Conservation (phyloP, 2,888 invertebrate genomes). For the Dryomyza anilis region DNA sequence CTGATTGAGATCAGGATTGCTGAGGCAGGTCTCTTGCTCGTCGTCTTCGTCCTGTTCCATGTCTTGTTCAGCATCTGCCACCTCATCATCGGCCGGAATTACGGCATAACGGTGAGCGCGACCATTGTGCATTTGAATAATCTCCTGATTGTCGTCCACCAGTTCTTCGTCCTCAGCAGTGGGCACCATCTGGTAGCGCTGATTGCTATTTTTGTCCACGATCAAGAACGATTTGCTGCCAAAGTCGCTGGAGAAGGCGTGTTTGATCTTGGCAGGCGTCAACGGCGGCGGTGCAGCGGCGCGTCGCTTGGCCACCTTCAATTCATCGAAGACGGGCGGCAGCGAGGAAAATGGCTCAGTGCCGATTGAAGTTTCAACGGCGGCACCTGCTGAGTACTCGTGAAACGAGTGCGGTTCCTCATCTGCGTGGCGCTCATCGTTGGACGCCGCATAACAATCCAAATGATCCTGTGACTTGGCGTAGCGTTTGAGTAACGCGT, state of each 20-base stretch:
- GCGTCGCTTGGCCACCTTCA: slow-evolving; percentile 38
- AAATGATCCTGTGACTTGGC: slow-evolving; percentile 58
- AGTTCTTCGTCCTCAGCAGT: slow-evolving; percentile 67
- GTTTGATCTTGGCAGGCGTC: slow-evolving; percentile 48
- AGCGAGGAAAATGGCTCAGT: slow-evolving; percentile 53
- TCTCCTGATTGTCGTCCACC: slow-evolving; percentile 61
- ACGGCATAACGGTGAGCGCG: slow-evolving; percentile 66
- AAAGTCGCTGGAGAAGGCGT: slow-evolving; percentile 61
- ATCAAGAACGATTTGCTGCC: slow-evolving; percentile 59
- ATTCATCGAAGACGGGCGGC: slow-evolving; percentile 47
- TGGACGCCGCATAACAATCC: slow-evolving; percentile 45
- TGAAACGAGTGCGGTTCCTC: slow-evolving; percentile 53
- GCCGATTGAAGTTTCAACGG: too few relatives aligned
- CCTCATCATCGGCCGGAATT: slow-evolving; percentile 64
- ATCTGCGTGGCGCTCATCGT: slow-evolving; percentile 39
- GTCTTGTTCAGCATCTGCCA: slow-evolving; percentile 57
- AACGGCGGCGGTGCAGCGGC: slow-evolving; percentile 21
- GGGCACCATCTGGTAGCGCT: slow-evolving; percentile 70
- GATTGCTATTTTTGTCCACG: slow-evolving; percentile 65
- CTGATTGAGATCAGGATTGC: slow-evolving; percentile 61
- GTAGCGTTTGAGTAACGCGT: slow-evolving; percentile 54
- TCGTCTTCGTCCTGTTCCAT: slow-evolving; percentile 46
- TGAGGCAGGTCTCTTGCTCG: slow-evolving; percentile 61
- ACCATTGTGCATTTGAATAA: slow-evolving; percentile 62
- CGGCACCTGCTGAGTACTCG: slow-evolving; percentile 51